Conservation (phyloP, 2,113 vertebrate genomes). For the Esox niger region DNA sequence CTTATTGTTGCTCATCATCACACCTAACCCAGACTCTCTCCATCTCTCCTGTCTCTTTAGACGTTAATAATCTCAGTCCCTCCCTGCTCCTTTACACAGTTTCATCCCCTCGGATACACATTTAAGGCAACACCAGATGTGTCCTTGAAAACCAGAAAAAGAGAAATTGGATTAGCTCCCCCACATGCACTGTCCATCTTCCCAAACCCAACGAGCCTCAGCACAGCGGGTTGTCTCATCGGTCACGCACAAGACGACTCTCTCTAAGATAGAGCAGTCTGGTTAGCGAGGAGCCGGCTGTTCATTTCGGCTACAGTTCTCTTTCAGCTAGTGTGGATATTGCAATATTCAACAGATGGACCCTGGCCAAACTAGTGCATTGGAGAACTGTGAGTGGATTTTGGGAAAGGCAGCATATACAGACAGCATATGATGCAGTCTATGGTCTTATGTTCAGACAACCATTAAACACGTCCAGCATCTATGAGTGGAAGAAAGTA, state of each 20-base stretch:
- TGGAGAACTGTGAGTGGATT: slow-evolving; percentile 12
- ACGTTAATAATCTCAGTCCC: slow-evolving; percentile 35
- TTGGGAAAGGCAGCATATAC: background rate
- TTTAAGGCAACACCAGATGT: slow-evolving; percentile 51
- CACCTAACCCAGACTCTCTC: slow-evolving; percentile 17
- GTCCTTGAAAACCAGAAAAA: slow-evolving; percentile 62
- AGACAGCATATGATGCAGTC: background rate
- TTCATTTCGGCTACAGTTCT: slow-evolving; percentile 31
- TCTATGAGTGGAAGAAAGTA: background rate
- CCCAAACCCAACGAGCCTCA: slow-evolving; percentile 47
- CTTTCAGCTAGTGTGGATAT: slow-evolving; percentile 28
- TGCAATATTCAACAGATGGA: slow-evolving; percentile 11
- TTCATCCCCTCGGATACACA: slow-evolving; percentile 45
- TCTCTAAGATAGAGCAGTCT: slow-evolving; percentile 22
- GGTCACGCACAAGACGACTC: slow-evolving; percentile 29
- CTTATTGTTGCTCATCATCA: background rate
- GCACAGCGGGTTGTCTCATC: slow-evolving; percentile 56
- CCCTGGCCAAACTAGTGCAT: slow-evolving; percentile 1
- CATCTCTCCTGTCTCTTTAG: slow-evolving; percentile 30
- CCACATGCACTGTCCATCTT: slow-evolving; percentile 59
- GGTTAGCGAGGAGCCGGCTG: slow-evolving; percentile 35
- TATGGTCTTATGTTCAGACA: background rate
- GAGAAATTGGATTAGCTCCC: slow-evolving; percentile 59
- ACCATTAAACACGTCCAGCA: background rate
- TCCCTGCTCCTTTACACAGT: slow-evolving; percentile 9